Evolutionary conservation across 2,888 invertebrate genomes (phyloP), one percentile per base, ranked within the genome.

Genomic region (Euclidia mi): DNA sequence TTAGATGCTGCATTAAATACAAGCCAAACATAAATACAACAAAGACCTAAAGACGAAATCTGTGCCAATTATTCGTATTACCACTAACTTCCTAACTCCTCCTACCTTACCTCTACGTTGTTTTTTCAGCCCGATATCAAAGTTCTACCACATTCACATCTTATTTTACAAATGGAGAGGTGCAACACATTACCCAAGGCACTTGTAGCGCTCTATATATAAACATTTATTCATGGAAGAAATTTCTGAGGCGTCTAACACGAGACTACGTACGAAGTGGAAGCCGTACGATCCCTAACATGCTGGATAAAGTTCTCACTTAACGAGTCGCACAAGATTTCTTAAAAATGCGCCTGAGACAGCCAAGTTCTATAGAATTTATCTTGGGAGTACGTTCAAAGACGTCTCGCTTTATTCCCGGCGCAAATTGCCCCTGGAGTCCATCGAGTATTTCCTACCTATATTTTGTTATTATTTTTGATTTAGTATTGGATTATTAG

Each of bases 221-320:
- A 49, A 52, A 69, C 47, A 69, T 68, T 57, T 63, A 50, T 69
- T 55, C 53, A 46, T 43, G 17, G 41, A n/a, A 32, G 32, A 70
- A 38, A 51, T 50, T 47, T 34, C 58, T 48, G 47, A 51, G 34
- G 15, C 43, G 17, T 50, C 41, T 46, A 47, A 52, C 9, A 28
- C 37, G 40, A 32, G 34, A 38, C 44, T 43, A 41, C 35, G 57
- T 44, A 17, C 28, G 9, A 17, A 17, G 7, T 35, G 9, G 40
- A 58, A 69, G 53, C 63, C 44, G 37, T 37, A 44, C 34, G n/a
- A 35, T 38, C 38, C 10, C 20, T 40, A 17, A 40, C 40, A 45
- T 12, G n/a, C 15, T 11, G 38, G 42, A 52, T 69, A 57, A 56
- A 56, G 45, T 40, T 29, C 17, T 38, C 14, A 9, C 14, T 6